Conservation (phyloP, 1,140 invertebrate species). For the Drosophila subpulchrella region DNA sequence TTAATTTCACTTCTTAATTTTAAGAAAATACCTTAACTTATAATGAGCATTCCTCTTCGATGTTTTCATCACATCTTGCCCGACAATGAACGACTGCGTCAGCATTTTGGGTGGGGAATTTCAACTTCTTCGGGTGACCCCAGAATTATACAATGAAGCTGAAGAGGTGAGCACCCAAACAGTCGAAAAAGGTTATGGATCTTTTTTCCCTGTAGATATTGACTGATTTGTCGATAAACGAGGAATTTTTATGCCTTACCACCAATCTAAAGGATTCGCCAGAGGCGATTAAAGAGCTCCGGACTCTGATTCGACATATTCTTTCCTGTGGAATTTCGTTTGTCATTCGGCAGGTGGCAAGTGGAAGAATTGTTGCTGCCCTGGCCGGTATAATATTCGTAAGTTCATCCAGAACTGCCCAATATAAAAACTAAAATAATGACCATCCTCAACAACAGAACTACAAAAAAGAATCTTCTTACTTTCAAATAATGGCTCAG, state of each 20-base stretch:
- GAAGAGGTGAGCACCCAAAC: neutral
- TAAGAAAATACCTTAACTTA: too few relatives aligned
- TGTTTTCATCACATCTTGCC: neutral
- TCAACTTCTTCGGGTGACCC: neutral
- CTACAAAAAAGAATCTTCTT: constrained; percentile 83
- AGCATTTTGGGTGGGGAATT: constrained; percentile 1
- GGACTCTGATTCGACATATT: constrained; percentile 85
- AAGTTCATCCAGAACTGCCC: neutral
- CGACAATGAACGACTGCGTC: neutral
- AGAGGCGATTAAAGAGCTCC: constrained; percentile 60
- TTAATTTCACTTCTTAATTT: neutral
- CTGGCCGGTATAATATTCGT: constrained; percentile 25
- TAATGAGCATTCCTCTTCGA: too few relatives aligned
- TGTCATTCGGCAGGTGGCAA: constrained; percentile 86
- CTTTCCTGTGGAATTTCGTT: constrained; percentile 84
- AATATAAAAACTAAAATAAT: neutral
- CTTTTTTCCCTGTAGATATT: neutral
- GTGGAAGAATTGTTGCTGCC: constrained; percentile 87
- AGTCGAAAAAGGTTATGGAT: neutral
- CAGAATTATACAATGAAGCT: constrained; percentile 5
- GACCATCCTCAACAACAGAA: neutral
- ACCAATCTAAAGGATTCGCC: constrained; percentile 62
- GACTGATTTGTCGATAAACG: neutral
- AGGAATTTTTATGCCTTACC: constrained; percentile 4
- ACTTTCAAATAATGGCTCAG: constrained; percentile 86